Conservation (phyloP, 2,797 vertebrate species). For the Eulemur coronatus region DNA sequence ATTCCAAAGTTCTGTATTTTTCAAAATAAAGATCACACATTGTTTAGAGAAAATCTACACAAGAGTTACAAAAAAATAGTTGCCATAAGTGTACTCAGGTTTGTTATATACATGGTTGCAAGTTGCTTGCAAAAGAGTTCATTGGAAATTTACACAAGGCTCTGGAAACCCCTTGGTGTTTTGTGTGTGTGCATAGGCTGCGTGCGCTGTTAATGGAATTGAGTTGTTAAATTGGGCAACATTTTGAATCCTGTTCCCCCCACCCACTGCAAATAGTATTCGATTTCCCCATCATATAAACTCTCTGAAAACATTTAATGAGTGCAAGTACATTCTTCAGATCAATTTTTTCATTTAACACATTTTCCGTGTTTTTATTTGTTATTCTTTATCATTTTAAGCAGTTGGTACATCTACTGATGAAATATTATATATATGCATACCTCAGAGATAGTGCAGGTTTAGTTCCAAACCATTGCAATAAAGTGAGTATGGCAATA, state of each 20-base stretch:
- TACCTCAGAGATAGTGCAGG: background rate
- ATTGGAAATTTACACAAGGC: conserved; percentile 99
- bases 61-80: conserved; percentile 99
- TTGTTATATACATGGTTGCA: conserved; percentile 99
- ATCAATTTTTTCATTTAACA: conserved; percentile 9
- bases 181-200: background rate
- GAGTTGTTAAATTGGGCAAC: background rate
- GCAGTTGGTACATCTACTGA: background rate
- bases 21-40: conserved; percentile 99
- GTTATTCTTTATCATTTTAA: background rate
- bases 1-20: conserved; percentile 94
- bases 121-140: conserved; percentile 98
- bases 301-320: background rate
- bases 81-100: conserved; percentile 99
- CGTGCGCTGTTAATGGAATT: background rate
- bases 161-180: conserved; percentile 89
- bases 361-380: background rate
- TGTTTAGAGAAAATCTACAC: conserved; percentile 99
- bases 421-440: background rate
- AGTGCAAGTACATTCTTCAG: background rate
- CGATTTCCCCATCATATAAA: background rate
- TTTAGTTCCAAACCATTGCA: background rate
- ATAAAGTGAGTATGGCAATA: background rate
- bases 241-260: background rate
- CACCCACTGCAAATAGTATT: background rate